Percentiles rank a stretch among this genome's conserved stretches.
These are phyloP conservation scores for Strix uralensis DNA, from an alignment of 2,113 vertebrate species.

Conservation along the genomic window DNA sequence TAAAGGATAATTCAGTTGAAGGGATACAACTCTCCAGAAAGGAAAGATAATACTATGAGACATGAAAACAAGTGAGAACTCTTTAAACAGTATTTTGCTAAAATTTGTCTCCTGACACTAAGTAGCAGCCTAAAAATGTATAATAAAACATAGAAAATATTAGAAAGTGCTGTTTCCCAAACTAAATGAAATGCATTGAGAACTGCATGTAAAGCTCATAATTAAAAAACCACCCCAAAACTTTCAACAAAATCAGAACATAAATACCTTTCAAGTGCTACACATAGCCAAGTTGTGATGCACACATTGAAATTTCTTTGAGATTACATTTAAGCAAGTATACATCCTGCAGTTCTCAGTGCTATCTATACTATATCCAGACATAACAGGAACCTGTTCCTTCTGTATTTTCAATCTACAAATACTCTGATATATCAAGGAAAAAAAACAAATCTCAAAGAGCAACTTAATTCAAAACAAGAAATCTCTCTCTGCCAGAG, in stretches of 20 bases:
- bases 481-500: neutral
- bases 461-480: neutral
- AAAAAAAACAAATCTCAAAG: neutral
- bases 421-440: neutral
- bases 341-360: neutral
- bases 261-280: neutral
- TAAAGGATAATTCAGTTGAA: neutral
- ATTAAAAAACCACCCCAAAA: neutral
- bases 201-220: neutral
- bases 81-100: neutral
- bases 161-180: neutral
- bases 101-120: neutral
- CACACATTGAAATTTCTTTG: neutral
- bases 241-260: neutral
- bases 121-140: neutral
- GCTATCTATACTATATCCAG: neutral
- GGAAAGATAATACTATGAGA: neutral
- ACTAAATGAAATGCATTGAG: neutral
- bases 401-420: neutral
- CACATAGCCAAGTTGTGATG: accelerated
- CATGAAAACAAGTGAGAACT: neutral
- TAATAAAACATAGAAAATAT: neutral
- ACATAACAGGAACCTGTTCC: neutral
- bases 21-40: neutral
- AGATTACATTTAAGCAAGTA: neutral